Base-by-base conservation (phyloP, 1,140 invertebrate species). In the Cotesia chilonis region DNA sequence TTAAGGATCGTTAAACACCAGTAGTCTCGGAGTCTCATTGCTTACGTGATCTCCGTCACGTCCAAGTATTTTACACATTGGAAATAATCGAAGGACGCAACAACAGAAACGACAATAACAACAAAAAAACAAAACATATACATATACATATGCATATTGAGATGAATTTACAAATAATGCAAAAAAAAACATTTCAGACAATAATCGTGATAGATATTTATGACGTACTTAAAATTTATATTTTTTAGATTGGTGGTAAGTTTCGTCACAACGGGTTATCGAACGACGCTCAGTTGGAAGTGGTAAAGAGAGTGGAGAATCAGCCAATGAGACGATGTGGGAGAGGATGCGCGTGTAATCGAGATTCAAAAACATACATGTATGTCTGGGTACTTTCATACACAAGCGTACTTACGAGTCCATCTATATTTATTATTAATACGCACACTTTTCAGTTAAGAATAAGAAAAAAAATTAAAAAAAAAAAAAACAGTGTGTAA, bases 31-130 rank as follows among this genome's bases (percentile, higher is more conserved):
- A 14, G 14, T 14, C 38, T 28, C 12, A 17, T 4, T 37, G 55
- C 68, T 28, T 69, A 69, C 68, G 68, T 69, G 68, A 41, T 14
- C n/a, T 9, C 17, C 55, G 52, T 47, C 68, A 69, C 68, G 68
- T 17, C 20, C 9, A 52, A 12, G 28, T 57, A 61, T 61, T 35
- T 28, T 28, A 61, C 28, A 28, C 14, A 61, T 28, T 28, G 4
- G 7, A 35, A 61, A 61, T 28, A 61, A 65, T 14, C 63, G 12
- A 41, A 47, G 41, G 41, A 47, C 41, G 7, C 10, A 5, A 6
- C 41, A 47, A 7, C 41, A 10, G 41, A 47, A 47, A 9, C 10
- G 54, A 57, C n/a, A 57, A n/a, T 5, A 20, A 57, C 54, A 57
- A 57, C 54, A 57, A 57, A 6, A 6, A 28, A 57, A 17, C 5